Evolutionary conservation across 1,140 invertebrate genomes (phyloP).

Genomic region (Frieseomelitta varia): DNA sequence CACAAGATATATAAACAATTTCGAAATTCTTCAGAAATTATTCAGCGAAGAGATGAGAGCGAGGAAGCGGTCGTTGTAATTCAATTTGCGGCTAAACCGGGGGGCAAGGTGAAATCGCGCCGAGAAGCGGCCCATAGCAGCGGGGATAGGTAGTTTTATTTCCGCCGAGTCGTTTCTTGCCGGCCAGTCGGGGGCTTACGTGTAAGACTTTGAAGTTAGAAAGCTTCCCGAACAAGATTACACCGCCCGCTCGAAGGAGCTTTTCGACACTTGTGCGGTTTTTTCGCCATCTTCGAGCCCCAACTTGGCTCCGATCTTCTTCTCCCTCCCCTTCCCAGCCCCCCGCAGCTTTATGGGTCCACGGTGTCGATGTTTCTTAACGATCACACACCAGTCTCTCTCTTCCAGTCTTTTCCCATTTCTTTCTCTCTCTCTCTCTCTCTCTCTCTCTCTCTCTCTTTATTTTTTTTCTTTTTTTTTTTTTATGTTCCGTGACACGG

Average conservation of each 20-base stretch:
- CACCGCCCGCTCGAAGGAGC: conserved; percentile 39
- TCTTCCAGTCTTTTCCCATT: background rate
- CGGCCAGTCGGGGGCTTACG: conserved; percentile 55
- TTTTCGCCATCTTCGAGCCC: conserved; percentile 49
- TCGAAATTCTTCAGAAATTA: background rate
- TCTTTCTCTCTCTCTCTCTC: background rate
- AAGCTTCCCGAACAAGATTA: conserved; percentile 73
- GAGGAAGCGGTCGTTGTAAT: conserved; percentile 26
- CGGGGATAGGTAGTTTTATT: conserved; percentile 49
- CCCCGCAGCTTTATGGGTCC: background rate
- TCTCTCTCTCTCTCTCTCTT: background rate
- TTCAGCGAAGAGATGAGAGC: background rate
- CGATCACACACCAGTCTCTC: background rate
- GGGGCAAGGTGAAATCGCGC: background rate
- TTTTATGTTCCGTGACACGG: background rate
- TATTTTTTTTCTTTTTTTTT: background rate
- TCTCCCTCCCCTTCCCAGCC: background rate
- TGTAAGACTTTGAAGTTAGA: conserved; percentile 68
- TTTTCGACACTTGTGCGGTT: conserved; percentile 66
- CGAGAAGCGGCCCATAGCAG: background rate
- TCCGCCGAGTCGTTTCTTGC: conserved; percentile 40
- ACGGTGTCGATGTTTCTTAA: conserved; percentile 18
- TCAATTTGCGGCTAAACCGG: conserved; percentile 20
- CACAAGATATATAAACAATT: too few species aligned
- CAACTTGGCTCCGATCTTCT: background rate